Conservation (phyloP, 2,113 vertebrate genomes). For the Cebus imitator region DNA sequence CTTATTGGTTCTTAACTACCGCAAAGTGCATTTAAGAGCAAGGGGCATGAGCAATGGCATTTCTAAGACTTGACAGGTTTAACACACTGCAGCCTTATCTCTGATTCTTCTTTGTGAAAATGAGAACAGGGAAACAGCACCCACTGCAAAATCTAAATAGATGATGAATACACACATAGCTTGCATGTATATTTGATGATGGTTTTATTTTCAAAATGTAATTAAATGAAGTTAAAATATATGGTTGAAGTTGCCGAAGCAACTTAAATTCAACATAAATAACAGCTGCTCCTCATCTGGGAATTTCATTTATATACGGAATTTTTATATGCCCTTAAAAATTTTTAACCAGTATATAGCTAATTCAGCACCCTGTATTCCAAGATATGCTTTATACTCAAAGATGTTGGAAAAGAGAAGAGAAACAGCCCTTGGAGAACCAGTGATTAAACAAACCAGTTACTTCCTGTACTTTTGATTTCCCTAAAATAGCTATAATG, state of each 20-base stretch:
- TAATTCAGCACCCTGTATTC: not conserved
- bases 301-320: conserved; percentile 31
- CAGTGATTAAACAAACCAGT: not conserved
- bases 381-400: not conserved
- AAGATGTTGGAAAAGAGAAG: not conserved
- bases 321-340: not conserved
- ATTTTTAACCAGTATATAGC: not conserved
- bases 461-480: not conserved
- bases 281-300: conserved; percentile 69
- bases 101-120: not conserved
- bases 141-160: not conserved
- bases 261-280: conserved; percentile 68
- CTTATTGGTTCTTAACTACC: not conserved
- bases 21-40: not conserved
- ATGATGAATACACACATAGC: conserved; percentile 33
- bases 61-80: not conserved
- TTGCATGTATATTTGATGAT: conserved; percentile 48
- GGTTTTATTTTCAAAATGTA: conserved; percentile 69
- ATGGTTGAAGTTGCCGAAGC: conserved; percentile 60
- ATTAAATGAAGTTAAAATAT: conserved; percentile 77
- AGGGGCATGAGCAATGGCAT: not conserved
- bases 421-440: not conserved
- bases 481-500: not conserved
- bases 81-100: not conserved
- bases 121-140: not conserved